Evolutionary conservation across 2,113 vertebrate species (phyloP), one percentile per base, ranked within the genome.

Genomic region (Caretta caretta): DNA sequence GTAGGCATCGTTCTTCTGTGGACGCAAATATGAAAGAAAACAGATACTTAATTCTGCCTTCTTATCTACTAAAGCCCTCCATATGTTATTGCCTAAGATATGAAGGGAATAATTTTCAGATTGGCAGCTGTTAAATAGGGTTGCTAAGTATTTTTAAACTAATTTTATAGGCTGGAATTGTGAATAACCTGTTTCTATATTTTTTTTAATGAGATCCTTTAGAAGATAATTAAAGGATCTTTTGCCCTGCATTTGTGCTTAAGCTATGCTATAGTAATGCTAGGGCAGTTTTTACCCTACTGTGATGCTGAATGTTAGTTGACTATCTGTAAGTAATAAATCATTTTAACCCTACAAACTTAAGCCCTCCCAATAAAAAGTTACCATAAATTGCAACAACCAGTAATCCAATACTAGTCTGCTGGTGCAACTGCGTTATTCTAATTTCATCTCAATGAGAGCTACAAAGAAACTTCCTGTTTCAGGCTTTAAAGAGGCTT

Each of bases 261-360:
- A 92, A 97, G 79, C 53, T 93, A 80, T 8, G 48, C 46, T 83
- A 49, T 83, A 87, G 90, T 49, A 88, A 59, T 84, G 54, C 80
- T 91, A 95, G 85, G 88, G 93, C 16, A 86, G 49, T 51, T 86
- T 87, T 93, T 86, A 46, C 89, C 90, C 92, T 87, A 88, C 86
- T 92, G 82, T 69, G 84, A 83, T 57, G 83, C 69, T 90, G 84
- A 82, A 93, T 90, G 78, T 87, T 85, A 90, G 86, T 59, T 97
- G 96, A 84, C 95, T 96, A 95, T 95, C 95, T 97, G 96, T 95
- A 98, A 96, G 92, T 79, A 88, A 96, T 87, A 92, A 87, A 95
- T 82, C 93, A 86, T 69, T 94, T 96, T 95, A 97, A 97, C 86
- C 90, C 95, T 86, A 96, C 96, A 96, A 96, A 87, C 80, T 31